Evolutionary conservation across 2,797 vertebrate species (phyloP).

Genomic region (Macrochelys suwanniensis): DNA sequence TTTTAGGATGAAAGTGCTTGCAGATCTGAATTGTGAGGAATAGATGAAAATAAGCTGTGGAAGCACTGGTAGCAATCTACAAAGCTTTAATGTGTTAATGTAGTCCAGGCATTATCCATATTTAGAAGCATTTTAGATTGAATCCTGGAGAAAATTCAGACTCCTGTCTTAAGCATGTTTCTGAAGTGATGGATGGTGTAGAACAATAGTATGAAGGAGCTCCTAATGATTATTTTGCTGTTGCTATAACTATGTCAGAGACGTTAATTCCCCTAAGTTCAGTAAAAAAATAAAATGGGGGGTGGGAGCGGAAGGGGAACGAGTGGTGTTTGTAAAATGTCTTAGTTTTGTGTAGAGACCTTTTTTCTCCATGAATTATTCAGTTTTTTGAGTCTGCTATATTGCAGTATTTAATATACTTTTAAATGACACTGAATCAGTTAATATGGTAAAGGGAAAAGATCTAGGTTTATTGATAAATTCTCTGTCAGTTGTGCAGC

Average conservation of each 20-base stretch:
- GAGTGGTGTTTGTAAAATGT: neutral
- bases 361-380: conserved; percentile 27
- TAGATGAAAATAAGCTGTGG: conserved; percentile 33
- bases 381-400: neutral
- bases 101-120: neutral
- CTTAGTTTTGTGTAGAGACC: neutral
- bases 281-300: neutral
- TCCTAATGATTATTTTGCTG: conserved; percentile 22
- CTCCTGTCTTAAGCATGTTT: neutral
- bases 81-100: conserved; percentile 41
- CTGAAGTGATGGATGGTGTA: neutral
- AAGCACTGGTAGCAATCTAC: conserved; percentile 23
- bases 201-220: neutral
- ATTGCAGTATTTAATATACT: conserved; percentile 31
- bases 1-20: conserved; percentile 10
- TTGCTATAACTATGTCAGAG: neutral
- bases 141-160: neutral
- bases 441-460: neutral
- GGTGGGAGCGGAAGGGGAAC: too few species aligned
- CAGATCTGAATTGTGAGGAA: conserved; percentile 30
- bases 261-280: conserved; percentile 14
- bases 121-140: conserved; percentile 26
- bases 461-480: neutral
- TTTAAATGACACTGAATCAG: conserved; percentile 6
- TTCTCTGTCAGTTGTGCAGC: neutral